A percentile compares a stretch with the other conserved stretches of the same genome.
Evolutionary conservation across 2,888 invertebrate species (phyloP).

Genomic region (Prosapia bicincta): DNA sequence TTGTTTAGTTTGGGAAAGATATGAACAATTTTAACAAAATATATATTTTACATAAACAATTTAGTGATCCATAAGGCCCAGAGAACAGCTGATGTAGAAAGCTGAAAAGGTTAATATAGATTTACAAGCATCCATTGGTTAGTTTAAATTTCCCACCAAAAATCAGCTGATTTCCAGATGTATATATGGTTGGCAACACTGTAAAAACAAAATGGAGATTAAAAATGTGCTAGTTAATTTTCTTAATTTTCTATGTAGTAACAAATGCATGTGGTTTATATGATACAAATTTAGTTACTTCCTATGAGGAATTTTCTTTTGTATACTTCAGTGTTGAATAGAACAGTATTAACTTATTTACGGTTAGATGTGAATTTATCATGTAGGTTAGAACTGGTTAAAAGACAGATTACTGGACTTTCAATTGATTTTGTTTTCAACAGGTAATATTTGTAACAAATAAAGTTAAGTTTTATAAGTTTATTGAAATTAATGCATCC

Average conservation of each 20-base stretch:
- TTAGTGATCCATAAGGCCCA: no score
- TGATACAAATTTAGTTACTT: no score
- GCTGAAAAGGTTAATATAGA: background rate
- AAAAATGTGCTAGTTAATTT: no score
- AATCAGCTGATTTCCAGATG: background rate
- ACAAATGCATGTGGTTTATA: no score
- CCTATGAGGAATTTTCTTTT: background rate
- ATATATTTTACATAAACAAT: no score
- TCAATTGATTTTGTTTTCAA: background rate
- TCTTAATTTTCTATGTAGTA: no score
- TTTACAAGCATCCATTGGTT: background rate
- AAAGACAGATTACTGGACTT: background rate
- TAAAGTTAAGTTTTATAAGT: no score
- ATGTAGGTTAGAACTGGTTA: background rate
- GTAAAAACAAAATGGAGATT: no score
- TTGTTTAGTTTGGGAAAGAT: no score
- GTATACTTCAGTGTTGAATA: background rate
- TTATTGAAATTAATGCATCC: no score
- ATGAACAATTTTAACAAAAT: no score
- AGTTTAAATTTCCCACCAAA: background rate
- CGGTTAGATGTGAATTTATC: background rate
- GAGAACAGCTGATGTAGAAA: no score
- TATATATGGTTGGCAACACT: background rate
- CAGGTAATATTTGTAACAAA: background rate
- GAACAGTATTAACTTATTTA: background rate